Evolutionary conservation across 2,113 vertebrate genomes (phyloP).

Genomic region (Labeo catla): DNA sequence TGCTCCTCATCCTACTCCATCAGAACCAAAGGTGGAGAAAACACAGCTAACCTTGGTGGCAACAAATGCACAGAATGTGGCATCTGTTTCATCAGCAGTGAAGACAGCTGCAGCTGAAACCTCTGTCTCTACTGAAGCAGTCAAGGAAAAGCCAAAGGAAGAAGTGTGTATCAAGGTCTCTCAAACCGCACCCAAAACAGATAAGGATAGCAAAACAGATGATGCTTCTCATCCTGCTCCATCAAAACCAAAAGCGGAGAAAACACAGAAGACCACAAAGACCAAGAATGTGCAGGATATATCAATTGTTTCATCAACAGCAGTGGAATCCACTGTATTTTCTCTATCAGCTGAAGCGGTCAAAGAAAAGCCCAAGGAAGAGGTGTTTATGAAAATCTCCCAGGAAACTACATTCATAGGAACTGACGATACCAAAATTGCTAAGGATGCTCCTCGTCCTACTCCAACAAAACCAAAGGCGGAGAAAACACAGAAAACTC

Average conservation of each 20-base stretch:
- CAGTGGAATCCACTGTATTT: slow-evolving; percentile 55
- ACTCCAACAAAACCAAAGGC: background rate
- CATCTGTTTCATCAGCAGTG: slow-evolving; percentile 38
- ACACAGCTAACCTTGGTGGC: background rate
- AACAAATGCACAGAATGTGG: slow-evolving; percentile 28
- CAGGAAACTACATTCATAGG: background rate
- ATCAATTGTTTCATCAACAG: slow-evolving; percentile 40
- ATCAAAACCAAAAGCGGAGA: background rate
- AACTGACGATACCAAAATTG: background rate
- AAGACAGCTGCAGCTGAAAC: slow-evolving; percentile 59
- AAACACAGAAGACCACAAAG: background rate
- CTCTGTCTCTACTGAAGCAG: slow-evolving; percentile 48
- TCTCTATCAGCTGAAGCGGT: slow-evolving; percentile 48
- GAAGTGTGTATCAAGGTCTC: slow-evolving; percentile 15
- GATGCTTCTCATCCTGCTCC: background rate
- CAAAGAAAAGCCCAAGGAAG: slow-evolving; percentile 27
- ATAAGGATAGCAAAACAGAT: background rate
- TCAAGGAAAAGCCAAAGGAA: slow-evolving; percentile 19
- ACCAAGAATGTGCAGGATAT: background rate
- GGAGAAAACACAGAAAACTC: no score
- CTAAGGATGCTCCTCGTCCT: no score
- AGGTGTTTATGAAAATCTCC: slow-evolving; percentile 8
- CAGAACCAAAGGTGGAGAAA: slow-evolving; percentile 30
- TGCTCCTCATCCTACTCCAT: background rate
- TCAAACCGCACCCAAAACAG: slow-evolving; percentile 3